A percentile compares a stretch with the other conserved stretches of the same genome.
Evolutionary conservation across 2,888 invertebrate species (phyloP).

Genomic region (Clunio marinus): DNA sequence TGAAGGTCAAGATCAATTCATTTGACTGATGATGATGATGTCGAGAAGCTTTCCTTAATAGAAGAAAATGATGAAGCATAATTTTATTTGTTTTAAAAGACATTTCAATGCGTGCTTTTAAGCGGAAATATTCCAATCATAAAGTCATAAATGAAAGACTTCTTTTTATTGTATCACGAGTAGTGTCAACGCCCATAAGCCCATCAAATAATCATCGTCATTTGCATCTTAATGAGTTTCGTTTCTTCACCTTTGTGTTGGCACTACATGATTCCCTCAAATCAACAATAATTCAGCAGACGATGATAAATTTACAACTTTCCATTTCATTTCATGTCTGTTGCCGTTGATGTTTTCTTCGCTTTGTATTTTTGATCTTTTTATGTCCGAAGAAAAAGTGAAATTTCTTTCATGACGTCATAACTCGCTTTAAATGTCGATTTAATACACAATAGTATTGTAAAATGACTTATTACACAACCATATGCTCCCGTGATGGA

Average conservation of each 20-base stretch:
- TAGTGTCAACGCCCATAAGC: neutral
- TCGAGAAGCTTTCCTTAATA: neutral
- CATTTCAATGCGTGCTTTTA: too few species aligned
- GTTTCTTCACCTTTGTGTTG: neutral
- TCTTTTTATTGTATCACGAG: neutral
- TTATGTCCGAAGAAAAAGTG: slow-evolving; percentile 4
- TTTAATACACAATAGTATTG: neutral
- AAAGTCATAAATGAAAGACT: too few species aligned
- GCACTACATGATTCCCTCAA: neutral
- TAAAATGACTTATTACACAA: neutral
- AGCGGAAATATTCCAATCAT: too few species aligned
- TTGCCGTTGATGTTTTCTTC: slow-evolving; percentile 1
- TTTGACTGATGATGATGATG: neutral
- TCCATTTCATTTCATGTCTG: slow-evolving; percentile 22
- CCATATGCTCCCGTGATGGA: neutral
- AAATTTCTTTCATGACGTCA: slow-evolving; percentile 22
- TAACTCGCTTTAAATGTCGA: neutral
- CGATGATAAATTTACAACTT: slow-evolving; percentile 16
- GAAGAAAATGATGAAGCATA: neutral
- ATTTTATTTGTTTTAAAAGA: too few species aligned
- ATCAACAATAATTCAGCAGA: neutral
- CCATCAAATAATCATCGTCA: neutral
- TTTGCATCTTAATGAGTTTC: neutral
- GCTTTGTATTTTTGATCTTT: too few species aligned
- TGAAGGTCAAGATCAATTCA: slow-evolving; percentile 14